These are phyloP conservation scores for Agonopterix arenella DNA, from an alignment of 2,888 invertebrate genomes.

Conservation along the genomic window DNA sequence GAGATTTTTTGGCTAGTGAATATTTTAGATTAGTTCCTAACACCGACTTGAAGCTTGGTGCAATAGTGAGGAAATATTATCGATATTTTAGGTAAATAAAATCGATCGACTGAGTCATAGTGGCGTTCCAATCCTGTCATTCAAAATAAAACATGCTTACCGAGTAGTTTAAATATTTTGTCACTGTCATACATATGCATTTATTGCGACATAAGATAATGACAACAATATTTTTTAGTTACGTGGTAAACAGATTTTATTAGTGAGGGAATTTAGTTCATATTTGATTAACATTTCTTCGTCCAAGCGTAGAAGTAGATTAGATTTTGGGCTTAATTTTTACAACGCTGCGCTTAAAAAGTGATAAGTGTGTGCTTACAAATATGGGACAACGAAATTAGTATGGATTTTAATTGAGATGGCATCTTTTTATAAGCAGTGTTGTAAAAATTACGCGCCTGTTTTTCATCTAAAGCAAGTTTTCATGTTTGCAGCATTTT, in stretches of 20 bases:
- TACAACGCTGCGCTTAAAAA: constrained; percentile 19
- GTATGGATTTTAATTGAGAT: too few species aligned
- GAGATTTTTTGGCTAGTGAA: not conserved
- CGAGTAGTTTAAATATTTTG: too few species aligned
- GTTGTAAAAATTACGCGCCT: constrained; percentile 51
- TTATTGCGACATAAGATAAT: too few species aligned
- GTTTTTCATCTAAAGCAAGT: constrained; percentile 38
- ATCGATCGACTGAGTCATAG: constrained; percentile 44
- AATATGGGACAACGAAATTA: too few species aligned
- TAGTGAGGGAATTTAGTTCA: constrained; percentile 8
- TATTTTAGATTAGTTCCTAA: not conserved
- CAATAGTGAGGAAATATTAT: constrained; percentile 2
- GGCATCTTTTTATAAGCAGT: constrained; percentile 6
- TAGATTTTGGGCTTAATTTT: constrained; percentile 56
- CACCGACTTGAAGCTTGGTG: too few species aligned
- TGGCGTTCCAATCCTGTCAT: constrained; percentile 34
- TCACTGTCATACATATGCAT: too few species aligned
- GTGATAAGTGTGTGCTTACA: too few species aligned
- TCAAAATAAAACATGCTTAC: too few species aligned
- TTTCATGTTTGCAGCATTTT: constrained; percentile 33
- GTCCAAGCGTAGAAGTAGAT: constrained; percentile 67
- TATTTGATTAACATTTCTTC: constrained; percentile 58
- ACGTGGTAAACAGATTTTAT: too few species aligned
- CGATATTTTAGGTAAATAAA: constrained; percentile 10
- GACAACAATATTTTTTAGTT: too few species aligned